These are phyloP conservation scores for Lymantria dispar DNA, from an alignment of 2,888 invertebrate genomes.

Conservation along the genomic window DNA sequence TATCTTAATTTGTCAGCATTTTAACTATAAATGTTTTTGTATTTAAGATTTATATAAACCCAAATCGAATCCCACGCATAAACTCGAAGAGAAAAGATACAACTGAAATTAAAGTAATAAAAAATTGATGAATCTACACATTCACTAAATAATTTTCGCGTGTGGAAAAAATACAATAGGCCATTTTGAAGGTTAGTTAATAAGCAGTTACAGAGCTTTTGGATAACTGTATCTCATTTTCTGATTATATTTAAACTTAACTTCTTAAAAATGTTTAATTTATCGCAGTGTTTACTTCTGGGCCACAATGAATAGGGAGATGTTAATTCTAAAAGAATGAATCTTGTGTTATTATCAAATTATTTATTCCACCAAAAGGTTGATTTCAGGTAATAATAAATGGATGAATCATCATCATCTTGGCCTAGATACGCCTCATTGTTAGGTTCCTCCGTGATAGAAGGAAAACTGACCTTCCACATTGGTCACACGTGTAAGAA, in stretches of 20 bases:
- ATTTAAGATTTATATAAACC: neutral
- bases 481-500: no score
- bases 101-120: conserved; percentile 34
- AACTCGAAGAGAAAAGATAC: conserved; percentile 15
- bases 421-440: no score
- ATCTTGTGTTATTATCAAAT: no score
- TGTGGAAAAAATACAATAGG: conserved; percentile 39
- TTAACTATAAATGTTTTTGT: conserved; percentile 5
- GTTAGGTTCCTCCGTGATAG: no score
- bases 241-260: neutral
- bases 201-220: conserved; percentile 24
- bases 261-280: neutral
- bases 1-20: conserved; percentile 20
- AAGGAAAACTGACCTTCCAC: no score
- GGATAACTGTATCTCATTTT: neutral
- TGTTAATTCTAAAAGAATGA: no score
- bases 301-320: no score
- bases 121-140: conserved; percentile 19
- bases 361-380: no score
- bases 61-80: conserved; percentile 25
- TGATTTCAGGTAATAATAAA: no score
- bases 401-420: no score
- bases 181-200: conserved; percentile 33
- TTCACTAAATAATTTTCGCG: conserved; percentile 15
- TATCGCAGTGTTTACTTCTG: no score